Base-by-base conservation (phyloP, 2,888 invertebrate species). In the Lissonota sp. region DNA sequence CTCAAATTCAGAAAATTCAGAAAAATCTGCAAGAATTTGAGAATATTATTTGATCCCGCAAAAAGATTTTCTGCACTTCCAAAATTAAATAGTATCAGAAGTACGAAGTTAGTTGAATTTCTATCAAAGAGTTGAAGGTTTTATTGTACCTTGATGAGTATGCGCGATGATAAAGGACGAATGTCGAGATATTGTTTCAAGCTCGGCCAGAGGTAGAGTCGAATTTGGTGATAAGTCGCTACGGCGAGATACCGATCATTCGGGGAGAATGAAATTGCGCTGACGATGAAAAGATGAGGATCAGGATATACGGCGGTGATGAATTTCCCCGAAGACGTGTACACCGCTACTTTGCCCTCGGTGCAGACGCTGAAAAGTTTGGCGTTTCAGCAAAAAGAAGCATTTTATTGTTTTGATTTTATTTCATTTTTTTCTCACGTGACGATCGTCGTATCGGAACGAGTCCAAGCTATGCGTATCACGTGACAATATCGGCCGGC, bases 191-290 rank as follows among this genome's bases (percentile, higher is more conserved):
- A 26, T 26, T 26, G 26, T 26, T 26, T 26, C 26, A 26, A 26
- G 26, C 26, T 26, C 26, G 26, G 26, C 26, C 26, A 26, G 26
- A 26, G 26, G 26, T 26, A 16, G 10, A 46, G 12, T 1, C 44
- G 57, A 8, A 89, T 79, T 10, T 86, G 80, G 42, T 87, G 66
- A 46, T 42, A 70, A 5, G 63, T 58, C 0, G 10, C 5, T 5
- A 86, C 8, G 4, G 83, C 88, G 12, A 90, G 55, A 46, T 88
- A 88, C 40, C 83, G 84, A 78, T 87, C 86, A 46, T 86, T 85
- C 1, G 85, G 78, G 4, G 91, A 91, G 39, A 91, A 80, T 1
- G 70, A 58, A 0, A 91, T 39, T 0, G 75, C n/a, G 3, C 85
- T 7, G 16, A 88, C 79, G 12, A 37, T 6, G 0, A 5, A 7